Base-by-base conservation (phyloP, 2,797 vertebrate species). In the Pygocentrus nattereri region DNA sequence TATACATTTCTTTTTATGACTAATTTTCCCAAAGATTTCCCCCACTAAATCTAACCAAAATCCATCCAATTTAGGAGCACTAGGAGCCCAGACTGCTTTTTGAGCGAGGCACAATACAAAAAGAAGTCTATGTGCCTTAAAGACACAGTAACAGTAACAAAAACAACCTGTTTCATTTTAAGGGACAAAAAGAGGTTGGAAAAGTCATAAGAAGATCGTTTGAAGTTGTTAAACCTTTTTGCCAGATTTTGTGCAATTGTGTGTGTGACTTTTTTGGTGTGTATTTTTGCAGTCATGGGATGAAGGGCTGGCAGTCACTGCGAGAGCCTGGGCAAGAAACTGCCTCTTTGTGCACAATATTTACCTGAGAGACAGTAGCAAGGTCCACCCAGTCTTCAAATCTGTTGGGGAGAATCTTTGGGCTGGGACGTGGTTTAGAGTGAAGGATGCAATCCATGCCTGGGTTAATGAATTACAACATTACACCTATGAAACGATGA, bases 281-380 rank as follows among this genome's bases (percentile, higher is more conserved):
- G 23, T 78, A 67, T 74, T 85, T 52, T 23, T 44, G 19, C 81
- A 97, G 96, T 94, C 94, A 0, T 97, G 96, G 96, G 96, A 97
- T 0, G 44, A 90, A 74, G 93, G 79, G 76, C 89, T 96, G 83
- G 93, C 95, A 59, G 81, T 91, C 19, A 94, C 91, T 31, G 94
- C 95, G 0, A 92, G 82, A 84, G 90, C 90, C 0, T 94, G 95
- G 94, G 93, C 92, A 0, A 91, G 87, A 5, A 69, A 72, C 30
- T 96, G 95, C 41, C 0, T 76, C 27, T 91, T 89, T 87, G 0
- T 84, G 4, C 91, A 89, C 86, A 96, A 95, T 25, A 5, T 0
- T 4, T 2, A 90, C 58, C 90, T 93, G 21, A 0, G 3, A 0
- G 18, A 88, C 0, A 31, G 15, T 19, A 2, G 21, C 0, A 88